phyloP scores from a whole-genome alignment of 2,113 vertebrate species.

The Notothenia rossii region DNA sequence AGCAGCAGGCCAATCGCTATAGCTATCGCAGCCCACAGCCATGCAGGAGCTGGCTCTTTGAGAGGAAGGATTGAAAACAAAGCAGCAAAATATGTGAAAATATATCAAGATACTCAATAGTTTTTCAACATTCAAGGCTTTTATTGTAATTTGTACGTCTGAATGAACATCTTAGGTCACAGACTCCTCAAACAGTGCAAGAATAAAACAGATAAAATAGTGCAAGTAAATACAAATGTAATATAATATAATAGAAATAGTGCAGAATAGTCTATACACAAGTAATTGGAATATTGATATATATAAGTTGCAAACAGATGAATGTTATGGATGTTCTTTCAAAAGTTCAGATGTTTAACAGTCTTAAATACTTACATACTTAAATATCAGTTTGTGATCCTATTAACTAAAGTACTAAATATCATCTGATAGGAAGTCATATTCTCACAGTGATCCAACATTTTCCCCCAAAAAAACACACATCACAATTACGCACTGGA shows the following conservation, averaged over 20 bases:
- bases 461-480: background rate
- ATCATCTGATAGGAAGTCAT: background rate
- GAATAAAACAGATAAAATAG: too few relatives aligned
- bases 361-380: background rate
- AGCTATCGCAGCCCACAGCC: conserved; percentile 83
- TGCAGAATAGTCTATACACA: too few relatives aligned
- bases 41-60: conserved; percentile 65
- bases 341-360: too few relatives aligned
- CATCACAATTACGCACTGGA: conserved; percentile 28
- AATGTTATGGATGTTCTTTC: too few relatives aligned
- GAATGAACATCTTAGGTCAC: too few relatives aligned
- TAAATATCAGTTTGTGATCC: background rate
- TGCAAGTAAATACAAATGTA: too few relatives aligned
- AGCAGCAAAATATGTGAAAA: background rate
- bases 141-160: too few relatives aligned
- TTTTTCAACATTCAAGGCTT: too few relatives aligned
- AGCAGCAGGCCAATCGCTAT: conserved; percentile 76
- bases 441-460: background rate
- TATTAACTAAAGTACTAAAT: background rate
- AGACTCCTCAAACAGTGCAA: too few relatives aligned
- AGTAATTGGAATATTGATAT: too few relatives aligned
- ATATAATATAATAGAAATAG: too few relatives aligned
- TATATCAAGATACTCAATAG: background rate
- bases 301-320: too few relatives aligned
- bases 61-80: background rate